Percentiles rank a stretch among this genome's conserved stretches.
Evolutionary conservation across 2,113 vertebrate genomes (phyloP).

Genomic region (Cathartes aura): DNA sequence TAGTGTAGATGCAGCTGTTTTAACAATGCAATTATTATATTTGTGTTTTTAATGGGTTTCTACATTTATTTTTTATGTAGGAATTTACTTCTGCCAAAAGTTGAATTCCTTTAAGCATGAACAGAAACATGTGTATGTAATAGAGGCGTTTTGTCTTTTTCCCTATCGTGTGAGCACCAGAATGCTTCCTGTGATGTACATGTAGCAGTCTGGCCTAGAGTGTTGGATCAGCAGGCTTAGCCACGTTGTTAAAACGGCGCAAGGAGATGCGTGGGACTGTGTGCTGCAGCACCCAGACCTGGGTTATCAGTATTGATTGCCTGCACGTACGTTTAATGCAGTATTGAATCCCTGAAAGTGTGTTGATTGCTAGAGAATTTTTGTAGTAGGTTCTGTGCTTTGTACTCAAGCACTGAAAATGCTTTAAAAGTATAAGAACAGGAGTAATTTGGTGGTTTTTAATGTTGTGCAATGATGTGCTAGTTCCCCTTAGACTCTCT

Average conservation of each 20-base stretch:
- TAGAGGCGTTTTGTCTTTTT: neutral
- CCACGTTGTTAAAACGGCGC: neutral
- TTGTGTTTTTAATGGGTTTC: constrained; percentile 53
- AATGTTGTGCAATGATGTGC: constrained; percentile 51
- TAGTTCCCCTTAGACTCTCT: constrained; percentile 25
- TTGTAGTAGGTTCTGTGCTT: neutral
- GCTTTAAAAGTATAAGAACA: constrained; percentile 39
- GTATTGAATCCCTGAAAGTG: neutral
- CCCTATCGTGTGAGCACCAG: neutral
- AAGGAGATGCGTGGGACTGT: neutral
- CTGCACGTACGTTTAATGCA: neutral
- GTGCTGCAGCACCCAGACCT: neutral
- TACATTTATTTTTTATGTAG: constrained; percentile 52
- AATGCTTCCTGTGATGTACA: neutral
- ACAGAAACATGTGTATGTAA: neutral
- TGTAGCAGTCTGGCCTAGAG: neutral
- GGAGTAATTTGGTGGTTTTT: constrained; percentile 28
- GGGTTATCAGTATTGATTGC: neutral
- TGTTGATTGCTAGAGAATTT: neutral
- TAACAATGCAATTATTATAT: neutral
- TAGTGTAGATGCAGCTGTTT: constrained; percentile 54
- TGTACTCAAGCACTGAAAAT: neutral
- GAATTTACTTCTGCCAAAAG: constrained; percentile 41
- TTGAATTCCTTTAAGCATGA: neutral
- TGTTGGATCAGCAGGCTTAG: neutral